Percentiles rank a stretch among this genome's conserved stretches.
phyloP scores from a whole-genome alignment of 2,113 vertebrate species.

The Cinclus cinclus region DNA sequence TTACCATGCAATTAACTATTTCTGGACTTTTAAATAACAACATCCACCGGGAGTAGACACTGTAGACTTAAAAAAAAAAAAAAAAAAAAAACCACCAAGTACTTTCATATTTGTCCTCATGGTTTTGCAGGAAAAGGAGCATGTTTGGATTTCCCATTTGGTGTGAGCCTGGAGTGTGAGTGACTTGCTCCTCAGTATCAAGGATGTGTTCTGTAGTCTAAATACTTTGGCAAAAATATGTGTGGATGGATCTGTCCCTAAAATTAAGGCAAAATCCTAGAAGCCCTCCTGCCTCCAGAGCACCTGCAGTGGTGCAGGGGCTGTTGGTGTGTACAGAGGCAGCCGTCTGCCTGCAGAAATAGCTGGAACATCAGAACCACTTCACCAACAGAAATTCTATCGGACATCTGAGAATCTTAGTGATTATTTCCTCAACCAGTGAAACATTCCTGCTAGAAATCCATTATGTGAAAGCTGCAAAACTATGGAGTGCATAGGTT shows the following conservation, averaged over 20 bases:
- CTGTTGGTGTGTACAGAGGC: not conserved
- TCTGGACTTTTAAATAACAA: not conserved
- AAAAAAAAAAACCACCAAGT: not conserved
- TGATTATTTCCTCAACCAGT: not conserved
- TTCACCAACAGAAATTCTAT: not conserved
- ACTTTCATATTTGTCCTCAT: not conserved
- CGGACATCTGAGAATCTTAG: not conserved
- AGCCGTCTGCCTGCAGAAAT: not conserved
- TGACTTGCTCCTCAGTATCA: not conserved
- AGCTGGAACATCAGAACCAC: not conserved
- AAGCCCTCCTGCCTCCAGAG: rapidly evolving
- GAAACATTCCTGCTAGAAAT: not conserved
- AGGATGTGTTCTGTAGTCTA: not conserved
- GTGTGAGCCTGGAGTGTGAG: rapidly evolving
- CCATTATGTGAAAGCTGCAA: not conserved
- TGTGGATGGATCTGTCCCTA: not conserved
- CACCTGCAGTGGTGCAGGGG: not conserved
- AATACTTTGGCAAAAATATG: not conserved
- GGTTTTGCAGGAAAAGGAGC: not conserved
- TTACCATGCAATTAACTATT: not conserved
- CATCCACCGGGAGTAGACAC: not conserved
- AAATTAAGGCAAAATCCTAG: not conserved
- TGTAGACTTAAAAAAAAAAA: not conserved
- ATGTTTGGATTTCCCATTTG: not conserved
- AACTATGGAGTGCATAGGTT: not conserved